Evolutionary conservation across 2,113 vertebrate species (phyloP).

Genomic region (Pan paniscus): DNA sequence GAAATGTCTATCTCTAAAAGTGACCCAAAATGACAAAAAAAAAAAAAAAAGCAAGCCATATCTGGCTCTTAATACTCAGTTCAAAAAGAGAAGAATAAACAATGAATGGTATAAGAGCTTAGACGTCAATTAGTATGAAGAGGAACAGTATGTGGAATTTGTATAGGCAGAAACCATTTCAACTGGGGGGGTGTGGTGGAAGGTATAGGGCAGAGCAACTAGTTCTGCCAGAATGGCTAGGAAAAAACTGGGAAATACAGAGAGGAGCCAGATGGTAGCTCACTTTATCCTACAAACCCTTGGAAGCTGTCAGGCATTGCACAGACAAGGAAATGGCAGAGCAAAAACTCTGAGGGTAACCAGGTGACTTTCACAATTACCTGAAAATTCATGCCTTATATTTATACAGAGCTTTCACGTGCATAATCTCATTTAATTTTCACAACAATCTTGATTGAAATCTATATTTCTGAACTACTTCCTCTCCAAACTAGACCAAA

Average conservation of each 20-base stretch:
- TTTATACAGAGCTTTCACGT: not conserved
- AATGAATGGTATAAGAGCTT: not conserved
- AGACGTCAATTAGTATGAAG: not conserved
- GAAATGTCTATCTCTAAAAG: not conserved
- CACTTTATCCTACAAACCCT: not conserved
- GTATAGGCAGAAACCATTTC: not conserved
- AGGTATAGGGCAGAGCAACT: not conserved
- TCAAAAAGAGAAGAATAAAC: not conserved
- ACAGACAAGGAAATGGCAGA: not conserved
- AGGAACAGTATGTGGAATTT: not conserved
- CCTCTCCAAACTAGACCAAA: slow-evolving; percentile 43
- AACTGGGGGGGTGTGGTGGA: not conserved
- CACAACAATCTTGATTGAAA: not conserved
- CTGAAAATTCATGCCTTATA: not conserved
- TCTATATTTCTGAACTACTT: not conserved
- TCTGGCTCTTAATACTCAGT: not conserved
- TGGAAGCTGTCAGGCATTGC: not conserved
- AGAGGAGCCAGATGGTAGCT: not conserved
- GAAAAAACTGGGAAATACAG: not conserved
- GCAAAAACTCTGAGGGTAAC: not conserved
- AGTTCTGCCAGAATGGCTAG: not conserved
- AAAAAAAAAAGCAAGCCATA: no score
- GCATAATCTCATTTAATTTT: slow-evolving; percentile 18
- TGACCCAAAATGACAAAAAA: not conserved
- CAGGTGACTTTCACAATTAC: not conserved